Evolutionary conservation across 2,113 vertebrate species (phyloP), one percentile per base, ranked within the genome.

Genomic region (Vanacampus margaritifer): DNA sequence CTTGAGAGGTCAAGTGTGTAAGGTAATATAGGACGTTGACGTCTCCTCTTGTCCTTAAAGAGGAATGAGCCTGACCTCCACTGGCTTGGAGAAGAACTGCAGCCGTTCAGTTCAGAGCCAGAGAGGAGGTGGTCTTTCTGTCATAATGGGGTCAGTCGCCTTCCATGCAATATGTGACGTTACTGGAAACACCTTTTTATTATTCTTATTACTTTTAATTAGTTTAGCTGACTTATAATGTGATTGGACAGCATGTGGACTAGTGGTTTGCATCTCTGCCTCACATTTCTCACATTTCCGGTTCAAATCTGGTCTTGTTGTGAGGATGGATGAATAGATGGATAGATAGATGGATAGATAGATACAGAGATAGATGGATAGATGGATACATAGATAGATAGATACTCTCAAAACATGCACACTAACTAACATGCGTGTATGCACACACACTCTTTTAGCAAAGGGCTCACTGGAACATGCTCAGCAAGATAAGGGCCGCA

Each of bases 51-150:
- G 11, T 17, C 23, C n/a, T 16, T 28, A 43, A 62, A 66, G 72
- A 84, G 79, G 82, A 80, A 69, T 65, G 63, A 91, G 85, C 74
- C 80, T 94, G 94, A 91, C 94, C 91, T 92, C 95, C 94, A 79
- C 91, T 89, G 95, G 94, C 54, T 23, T 61, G n/a, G 57, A 8
- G 16, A 36, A 75, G 81, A 83, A 92, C 28, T 86, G 87, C 45
- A n/a, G 14, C 1, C 2, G 16, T 45, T 39, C 37, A 36, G 51
- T 58, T 64, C 65, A 12, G 39, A 39, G 70, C 65, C 54, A n/a
- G 62, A 67, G 70, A 79, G 17, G 68, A 3, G 77, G 39, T 75
- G 79, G 66, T 68, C 78, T 90, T 76, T 86, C 83, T 84, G 78
- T 74, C 76, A 87, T 79, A 92, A 90, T 78, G 80, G 90, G 88